Evolutionary conservation across 2,888 invertebrate genomes (phyloP).

Genomic region (Leptodirus hochenwartii): DNA sequence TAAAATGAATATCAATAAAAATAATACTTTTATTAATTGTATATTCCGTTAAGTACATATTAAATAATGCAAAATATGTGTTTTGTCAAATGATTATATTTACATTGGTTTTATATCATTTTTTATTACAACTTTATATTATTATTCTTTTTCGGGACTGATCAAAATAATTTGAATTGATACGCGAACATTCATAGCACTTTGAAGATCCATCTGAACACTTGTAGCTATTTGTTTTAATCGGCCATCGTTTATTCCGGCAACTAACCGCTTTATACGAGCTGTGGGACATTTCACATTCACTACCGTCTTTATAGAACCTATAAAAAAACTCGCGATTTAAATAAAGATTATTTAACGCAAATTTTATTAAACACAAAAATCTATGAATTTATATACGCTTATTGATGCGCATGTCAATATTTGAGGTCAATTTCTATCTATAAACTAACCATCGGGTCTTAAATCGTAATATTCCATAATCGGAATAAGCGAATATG

Average conservation of each 20-base stretch:
- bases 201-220: conserved; percentile 23
- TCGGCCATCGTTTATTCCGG: conserved; percentile 47
- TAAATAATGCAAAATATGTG: too few species aligned
- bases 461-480: conserved; percentile 47
- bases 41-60: too few species aligned
- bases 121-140: too few species aligned
- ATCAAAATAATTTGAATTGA: conserved; percentile 21
- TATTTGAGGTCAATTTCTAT: not conserved
- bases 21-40: too few species aligned
- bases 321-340: conserved; percentile 21
- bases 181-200: conserved; percentile 22
- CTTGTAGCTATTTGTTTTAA: conserved; percentile 48
- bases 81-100: too few species aligned
- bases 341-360: conserved; percentile 1
- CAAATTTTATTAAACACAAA: too few species aligned
- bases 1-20: too few species aligned
- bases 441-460: conserved; percentile 28
- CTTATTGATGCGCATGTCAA: not conserved
- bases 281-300: conserved; percentile 42
- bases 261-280: conserved; percentile 43
- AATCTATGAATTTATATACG: too few species aligned
- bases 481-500: conserved; percentile 49
- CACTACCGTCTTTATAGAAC: conserved; percentile 36
- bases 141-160: too few species aligned
- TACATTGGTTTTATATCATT: too few species aligned